These are phyloP conservation scores for Tachuris rubrigastra DNA, from an alignment of 2,113 vertebrate species.

Conservation along the genomic window DNA sequence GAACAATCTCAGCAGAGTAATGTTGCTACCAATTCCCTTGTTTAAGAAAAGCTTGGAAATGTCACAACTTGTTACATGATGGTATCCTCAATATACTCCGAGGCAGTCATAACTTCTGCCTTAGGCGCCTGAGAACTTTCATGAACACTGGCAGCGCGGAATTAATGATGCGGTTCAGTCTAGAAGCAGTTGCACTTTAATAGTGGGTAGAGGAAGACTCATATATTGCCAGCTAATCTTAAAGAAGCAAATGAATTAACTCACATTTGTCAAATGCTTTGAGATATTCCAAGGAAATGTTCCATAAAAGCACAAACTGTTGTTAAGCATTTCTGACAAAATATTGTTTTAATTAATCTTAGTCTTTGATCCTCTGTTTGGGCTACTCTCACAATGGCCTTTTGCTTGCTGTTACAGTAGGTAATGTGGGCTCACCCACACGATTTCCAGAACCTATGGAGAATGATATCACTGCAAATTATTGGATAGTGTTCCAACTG, in stretches of 20 bases:
- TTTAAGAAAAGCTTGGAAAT: neutral
- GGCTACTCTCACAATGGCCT: neutral
- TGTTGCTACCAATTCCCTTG: neutral
- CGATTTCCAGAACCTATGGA: neutral
- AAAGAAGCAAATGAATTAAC: neutral
- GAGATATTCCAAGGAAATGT: neutral
- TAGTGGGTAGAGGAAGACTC: neutral
- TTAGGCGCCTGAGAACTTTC: neutral
- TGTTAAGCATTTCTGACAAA: neutral
- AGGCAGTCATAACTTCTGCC: conserved; percentile 1
- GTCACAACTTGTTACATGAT: neutral
- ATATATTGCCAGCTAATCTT: neutral
- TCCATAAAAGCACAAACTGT: neutral
- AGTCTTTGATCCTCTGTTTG: neutral
- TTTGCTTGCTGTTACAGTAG: neutral
- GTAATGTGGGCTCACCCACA: neutral
- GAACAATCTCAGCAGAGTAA: neutral
- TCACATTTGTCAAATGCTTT: neutral
- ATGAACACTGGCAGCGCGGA: fast-evolving
- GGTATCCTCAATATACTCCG: neutral
- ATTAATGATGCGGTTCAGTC: neutral
- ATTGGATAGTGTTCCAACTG: neutral
- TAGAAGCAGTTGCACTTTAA: neutral
- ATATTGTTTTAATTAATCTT: conserved; percentile 1
- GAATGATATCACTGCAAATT: neutral